phyloP scores from a whole-genome alignment of 1,140 invertebrate species.

The Cydia splendana region DNA sequence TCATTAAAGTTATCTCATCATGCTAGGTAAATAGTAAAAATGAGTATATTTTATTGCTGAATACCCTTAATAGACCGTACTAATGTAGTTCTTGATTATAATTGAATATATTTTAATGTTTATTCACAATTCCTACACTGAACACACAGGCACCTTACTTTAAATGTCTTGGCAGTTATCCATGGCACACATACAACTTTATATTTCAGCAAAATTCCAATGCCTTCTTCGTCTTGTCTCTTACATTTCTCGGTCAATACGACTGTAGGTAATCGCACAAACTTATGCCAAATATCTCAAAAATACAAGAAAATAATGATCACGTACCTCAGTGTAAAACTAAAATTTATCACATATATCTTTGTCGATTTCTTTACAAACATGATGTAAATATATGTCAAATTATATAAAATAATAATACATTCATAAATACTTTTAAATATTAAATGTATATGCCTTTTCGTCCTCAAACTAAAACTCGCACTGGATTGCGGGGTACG shows the following conservation, averaged over 20 bases:
- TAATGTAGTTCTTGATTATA: background rate
- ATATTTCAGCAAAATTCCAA: constrained; percentile 45
- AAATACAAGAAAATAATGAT: constrained; percentile 3
- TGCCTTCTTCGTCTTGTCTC: constrained; percentile 37
- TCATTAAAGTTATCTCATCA: background rate
- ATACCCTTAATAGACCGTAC: constrained; percentile 11
- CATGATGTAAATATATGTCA: constrained; percentile 35
- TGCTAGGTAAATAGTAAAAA: background rate
- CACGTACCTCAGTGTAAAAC: constrained; percentile 37
- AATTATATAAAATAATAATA: constrained; percentile 34
- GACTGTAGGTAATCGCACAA: background rate
- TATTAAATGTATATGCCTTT: background rate
- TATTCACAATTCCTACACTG: constrained; percentile 51
- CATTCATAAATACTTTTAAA: constrained; percentile 17
- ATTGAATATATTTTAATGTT: constrained; percentile 35
- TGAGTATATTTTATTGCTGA: constrained; percentile 27
- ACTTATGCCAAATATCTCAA: background rate
- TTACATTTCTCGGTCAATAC: background rate
- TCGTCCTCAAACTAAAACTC: constrained; percentile 31
- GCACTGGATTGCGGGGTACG: constrained; percentile 37
- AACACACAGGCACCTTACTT: constrained; percentile 75
- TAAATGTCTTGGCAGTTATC: constrained; percentile 64
- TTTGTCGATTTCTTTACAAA: constrained; percentile 38
- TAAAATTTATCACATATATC: constrained; percentile 60
- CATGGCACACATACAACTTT: constrained; percentile 62